Evolutionary conservation across 1,140 invertebrate genomes (phyloP), one percentile per base, ranked within the genome.

Genomic region (Trissolcus basalis): DNA sequence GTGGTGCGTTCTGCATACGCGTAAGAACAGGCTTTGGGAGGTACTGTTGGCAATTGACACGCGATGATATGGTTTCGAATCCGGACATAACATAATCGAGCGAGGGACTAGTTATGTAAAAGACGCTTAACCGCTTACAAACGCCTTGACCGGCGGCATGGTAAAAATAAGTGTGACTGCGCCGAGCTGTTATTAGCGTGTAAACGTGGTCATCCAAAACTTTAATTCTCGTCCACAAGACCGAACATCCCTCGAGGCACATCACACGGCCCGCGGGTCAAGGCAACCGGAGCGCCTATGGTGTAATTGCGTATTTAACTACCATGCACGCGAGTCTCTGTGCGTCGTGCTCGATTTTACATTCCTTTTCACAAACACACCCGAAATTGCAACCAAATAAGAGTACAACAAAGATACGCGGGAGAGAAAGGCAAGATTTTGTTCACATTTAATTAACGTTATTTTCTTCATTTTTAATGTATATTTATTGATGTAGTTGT

Each of bases 241-340:
- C 44, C 16, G 75, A 81, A 71, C 79, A 82, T 79, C 82, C 77
- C 78, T 61, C 68, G 48, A 78, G 69, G 75, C 80, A 75, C 78
- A 78, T 78, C 79, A 76, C 79, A 81, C 78, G 78, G 80, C 81
- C 81, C 74, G 60, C 81, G 77, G 83, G 83, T 85, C 83, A 85
- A 85, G 83, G 83, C 81, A 84, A 70, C 81, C 63, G 73, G 78
- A 76, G 59, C 51, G 51, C 58, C 53, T 55, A 74, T 68, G 36
- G 44, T 58, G 50, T 68, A 68, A 74, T 74, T 74, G 71, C 71
- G 59, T 68, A 68, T 68, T 63, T 68, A 74, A 68, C 63, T 74
- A 63, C 71, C 71, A 74, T 55, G 71, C 63, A 68, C 58, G 58
- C 63, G 45, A 74, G 51, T 56, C 55, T 14, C 15, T 49, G 44